phyloP scores from a whole-genome alignment of 92 coral and sea anemone species.

The Zoanthus sansibaricus region DNA sequence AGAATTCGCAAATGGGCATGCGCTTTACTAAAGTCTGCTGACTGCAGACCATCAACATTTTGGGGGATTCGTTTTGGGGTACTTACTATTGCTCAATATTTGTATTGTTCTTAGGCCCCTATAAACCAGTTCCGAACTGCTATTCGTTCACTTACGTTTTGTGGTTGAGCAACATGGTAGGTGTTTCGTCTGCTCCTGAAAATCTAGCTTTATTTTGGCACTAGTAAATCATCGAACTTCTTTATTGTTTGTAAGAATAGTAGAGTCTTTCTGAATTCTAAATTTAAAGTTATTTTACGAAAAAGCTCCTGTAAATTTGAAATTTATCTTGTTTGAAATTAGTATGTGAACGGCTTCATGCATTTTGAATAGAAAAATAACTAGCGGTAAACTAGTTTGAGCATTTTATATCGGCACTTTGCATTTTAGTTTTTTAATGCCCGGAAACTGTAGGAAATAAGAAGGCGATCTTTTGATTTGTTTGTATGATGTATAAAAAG shows the following conservation, averaged over 20 bases:
- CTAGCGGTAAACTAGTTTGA: too few species aligned
- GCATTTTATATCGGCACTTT: not conserved
- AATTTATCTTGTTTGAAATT: not conserved
- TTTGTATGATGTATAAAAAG: too few species aligned
- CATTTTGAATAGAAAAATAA: too few species aligned
- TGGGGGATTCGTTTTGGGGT: not conserved
- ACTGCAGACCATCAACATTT: not conserved
- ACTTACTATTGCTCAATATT: slow-evolving; percentile 29
- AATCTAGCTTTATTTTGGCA: slow-evolving; percentile 41
- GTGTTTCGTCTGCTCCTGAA: not conserved
- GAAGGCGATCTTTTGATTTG: too few species aligned
- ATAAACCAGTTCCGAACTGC: not conserved
- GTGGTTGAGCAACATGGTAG: slow-evolving; percentile 86
- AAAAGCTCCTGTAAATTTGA: not conserved
- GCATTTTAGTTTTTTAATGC: too few species aligned
- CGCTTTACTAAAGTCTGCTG: slow-evolving; percentile 17
- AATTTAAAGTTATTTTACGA: not conserved
- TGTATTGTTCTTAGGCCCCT: slow-evolving; percentile 23
- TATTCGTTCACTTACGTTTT: slow-evolving; percentile 67
- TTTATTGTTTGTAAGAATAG: not conserved
- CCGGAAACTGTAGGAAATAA: too few species aligned
- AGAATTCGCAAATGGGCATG: slow-evolving; percentile 11
- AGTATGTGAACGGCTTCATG: not conserved
- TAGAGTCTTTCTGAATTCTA: not conserved
- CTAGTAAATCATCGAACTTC: slow-evolving; percentile 36